Base-by-base conservation (phyloP, 2,888 invertebrate genomes). In the Drosophila borborema region DNA sequence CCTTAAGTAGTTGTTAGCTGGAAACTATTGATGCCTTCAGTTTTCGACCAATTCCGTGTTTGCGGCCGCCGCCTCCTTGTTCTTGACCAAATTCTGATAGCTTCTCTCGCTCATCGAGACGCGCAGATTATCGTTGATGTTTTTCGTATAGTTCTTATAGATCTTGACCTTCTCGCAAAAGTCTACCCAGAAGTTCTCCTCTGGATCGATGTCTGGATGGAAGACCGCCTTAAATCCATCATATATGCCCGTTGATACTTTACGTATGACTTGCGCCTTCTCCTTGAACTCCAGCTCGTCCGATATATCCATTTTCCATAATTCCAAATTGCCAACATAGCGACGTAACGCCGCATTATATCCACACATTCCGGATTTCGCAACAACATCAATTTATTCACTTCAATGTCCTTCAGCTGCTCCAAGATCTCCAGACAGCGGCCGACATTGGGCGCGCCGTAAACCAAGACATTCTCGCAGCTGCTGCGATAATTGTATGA, bases 361-460 rank as follows among this genome's bases (percentile, higher is more conserved):
- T 97, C 96, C 53, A 97, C 94, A 79, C 96, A 95, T 53, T 96
- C 95, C 0, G 97, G 96, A 93, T 97, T 96, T 81, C 97, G 97
- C 64, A 97, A 94, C 48, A 98, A 92, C 96, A 97, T 97, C 28
- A 97, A 92, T 1, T 96, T 95, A 72, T 95, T 96, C 9, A 93
- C 55, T 54, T 92, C 91, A 14, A 93, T 78, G 3, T 92, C 91
- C 65, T 94, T 92, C 8, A 94, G 92, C 70, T 96, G 95, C 49
- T 96, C 95, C 78, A 98, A 93, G 2, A 95, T 93, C 60, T 95
- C 95, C 41, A 97, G 92, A 74, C 97, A 97, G 65, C 95, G 93
- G 41, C 96, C 95, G 0, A 96, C 95, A 82, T 97, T 96, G 0
- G 0, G 97, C 97, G 0, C 91, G 86, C 5, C 92, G 89, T 36